A percentile compares a stretch with the other conserved stretches of the same genome.
These are phyloP conservation scores for Axea sp. DNA, from an alignment of 2,888 invertebrate genomes.

Conservation along the genomic window DNA sequence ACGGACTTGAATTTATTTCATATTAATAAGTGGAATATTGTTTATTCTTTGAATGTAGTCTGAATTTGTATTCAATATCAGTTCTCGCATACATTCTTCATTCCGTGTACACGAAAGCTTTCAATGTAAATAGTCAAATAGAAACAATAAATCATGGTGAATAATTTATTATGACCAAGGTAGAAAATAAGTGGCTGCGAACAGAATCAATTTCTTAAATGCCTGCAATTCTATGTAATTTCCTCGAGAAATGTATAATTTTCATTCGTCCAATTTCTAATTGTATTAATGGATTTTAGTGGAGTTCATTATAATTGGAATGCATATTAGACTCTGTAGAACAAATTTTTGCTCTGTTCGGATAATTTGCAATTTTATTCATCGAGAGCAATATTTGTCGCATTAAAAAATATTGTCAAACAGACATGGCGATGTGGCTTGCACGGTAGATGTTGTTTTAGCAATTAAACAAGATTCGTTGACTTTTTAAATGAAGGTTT, in stretches of 20 bases:
- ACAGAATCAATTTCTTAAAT: slow-evolving; percentile 39
- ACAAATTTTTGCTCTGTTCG: no score
- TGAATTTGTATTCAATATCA: slow-evolving; percentile 9
- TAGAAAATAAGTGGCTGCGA: slow-evolving; percentile 32
- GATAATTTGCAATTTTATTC: no score
- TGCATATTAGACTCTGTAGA: no score
- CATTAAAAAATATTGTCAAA: no score
- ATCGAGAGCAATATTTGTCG: no score
- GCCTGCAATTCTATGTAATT: slow-evolving; percentile 26
- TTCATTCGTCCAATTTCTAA: slow-evolving; percentile 19
- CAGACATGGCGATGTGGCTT: no score
- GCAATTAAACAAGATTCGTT: no score
- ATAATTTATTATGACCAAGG: slow-evolving; percentile 32
- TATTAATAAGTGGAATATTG: no score
- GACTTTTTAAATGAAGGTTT: no score
- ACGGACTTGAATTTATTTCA: no score
- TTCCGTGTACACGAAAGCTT: slow-evolving; percentile 20
- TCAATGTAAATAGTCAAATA: slow-evolving; percentile 26
- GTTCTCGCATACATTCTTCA: slow-evolving; percentile 9
- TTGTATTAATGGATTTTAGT: background rate
- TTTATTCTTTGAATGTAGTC: background rate
- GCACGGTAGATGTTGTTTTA: no score
- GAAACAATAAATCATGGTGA: slow-evolving; percentile 30
- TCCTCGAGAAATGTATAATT: slow-evolving; percentile 20
- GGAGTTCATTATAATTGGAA: slow-evolving; percentile 3